Evolutionary conservation across 1,140 invertebrate genomes (phyloP).

Genomic region (Drosophila gunungcola): DNA sequence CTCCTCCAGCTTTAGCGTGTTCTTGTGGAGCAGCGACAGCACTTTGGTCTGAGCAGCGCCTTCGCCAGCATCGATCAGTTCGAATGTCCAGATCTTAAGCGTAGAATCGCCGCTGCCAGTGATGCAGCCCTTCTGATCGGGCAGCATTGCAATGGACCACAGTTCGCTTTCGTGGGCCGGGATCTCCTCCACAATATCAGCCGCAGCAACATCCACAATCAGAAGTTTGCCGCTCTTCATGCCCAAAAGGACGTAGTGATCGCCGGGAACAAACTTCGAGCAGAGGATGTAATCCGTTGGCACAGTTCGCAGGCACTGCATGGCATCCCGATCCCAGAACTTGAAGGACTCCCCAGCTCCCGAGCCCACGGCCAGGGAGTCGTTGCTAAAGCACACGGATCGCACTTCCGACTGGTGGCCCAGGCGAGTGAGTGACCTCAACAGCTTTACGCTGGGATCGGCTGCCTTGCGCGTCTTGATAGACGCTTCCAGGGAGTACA

Average conservation of each 20-base stretch:
- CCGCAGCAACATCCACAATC: constrained; percentile 94
- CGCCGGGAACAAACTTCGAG: constrained; percentile 95
- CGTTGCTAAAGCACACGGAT: constrained; percentile 95
- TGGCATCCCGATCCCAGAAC: constrained; percentile 96
- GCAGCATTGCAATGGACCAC: constrained; percentile 91
- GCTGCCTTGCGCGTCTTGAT: constrained; percentile 86
- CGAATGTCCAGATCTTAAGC: constrained; percentile 98
- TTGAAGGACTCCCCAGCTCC: constrained; percentile 95
- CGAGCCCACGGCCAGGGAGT: constrained; percentile 93
- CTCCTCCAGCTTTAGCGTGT: constrained; percentile 94
- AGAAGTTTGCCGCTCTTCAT: constrained; percentile 94
- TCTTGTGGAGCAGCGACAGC: constrained; percentile 91
- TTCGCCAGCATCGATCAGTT: constrained; percentile 88
- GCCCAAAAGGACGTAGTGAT: constrained; percentile 95
- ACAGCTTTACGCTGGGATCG: constrained; percentile 76
- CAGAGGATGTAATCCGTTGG: constrained; percentile 89
- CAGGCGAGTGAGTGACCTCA: constrained; percentile 86
- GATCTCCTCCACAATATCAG: constrained; percentile 91
- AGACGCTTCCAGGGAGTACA: constrained; percentile 87
- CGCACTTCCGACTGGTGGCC: constrained; percentile 96
- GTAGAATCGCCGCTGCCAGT: constrained; percentile 95
- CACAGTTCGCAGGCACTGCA: constrained; percentile 93
- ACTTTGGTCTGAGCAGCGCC: constrained; percentile 84
- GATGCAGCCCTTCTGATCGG: constrained; percentile 92
- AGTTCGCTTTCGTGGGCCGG: constrained; percentile 92